Percentiles rank a stretch among this genome's conserved stretches.
These are phyloP conservation scores for Acanthaster planci DNA, from an alignment of 35 echinoderm and acorn worm genomes.

Conservation along the genomic window DNA sequence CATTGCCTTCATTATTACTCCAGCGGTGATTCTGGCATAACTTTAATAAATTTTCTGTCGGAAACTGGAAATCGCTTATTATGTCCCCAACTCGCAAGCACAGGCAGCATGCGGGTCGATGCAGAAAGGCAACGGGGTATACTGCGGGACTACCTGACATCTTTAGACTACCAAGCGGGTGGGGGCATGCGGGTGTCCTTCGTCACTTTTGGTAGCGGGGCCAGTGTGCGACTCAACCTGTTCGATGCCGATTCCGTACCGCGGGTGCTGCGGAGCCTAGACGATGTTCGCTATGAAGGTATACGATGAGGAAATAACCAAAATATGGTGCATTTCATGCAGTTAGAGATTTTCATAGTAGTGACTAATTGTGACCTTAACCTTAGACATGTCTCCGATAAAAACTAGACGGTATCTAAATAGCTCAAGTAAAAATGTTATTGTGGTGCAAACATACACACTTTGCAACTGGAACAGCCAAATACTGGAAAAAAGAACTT, in stretches of 20 bases:
- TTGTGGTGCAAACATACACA: no score
- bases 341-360: neutral
- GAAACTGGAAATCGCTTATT: neutral
- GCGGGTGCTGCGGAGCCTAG: neutral
- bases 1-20: no score
- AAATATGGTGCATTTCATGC: neutral
- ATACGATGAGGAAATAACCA: neutral
- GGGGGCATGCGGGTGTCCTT: slow-evolving; percentile 61
- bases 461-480: no score
- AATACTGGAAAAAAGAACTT: no score
- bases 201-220: slow-evolving; percentile 50
- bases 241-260: slow-evolving; percentile 48
- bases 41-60: no score
- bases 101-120: neutral
- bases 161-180: slow-evolving; percentile 48
- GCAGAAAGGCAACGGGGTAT: neutral
- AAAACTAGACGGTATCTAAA: no score
- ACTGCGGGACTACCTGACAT: slow-evolving; percentile 42
- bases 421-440: no score
- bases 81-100: neutral
- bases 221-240: slow-evolving; percentile 52
- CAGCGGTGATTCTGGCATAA: no score
- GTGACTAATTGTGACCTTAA: no score
- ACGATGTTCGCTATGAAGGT: slow-evolving; percentile 25
- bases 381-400: no score